These are phyloP conservation scores for Paramormyrops kingsleyae DNA, from an alignment of 2,113 vertebrate genomes.

Conservation along the genomic window DNA sequence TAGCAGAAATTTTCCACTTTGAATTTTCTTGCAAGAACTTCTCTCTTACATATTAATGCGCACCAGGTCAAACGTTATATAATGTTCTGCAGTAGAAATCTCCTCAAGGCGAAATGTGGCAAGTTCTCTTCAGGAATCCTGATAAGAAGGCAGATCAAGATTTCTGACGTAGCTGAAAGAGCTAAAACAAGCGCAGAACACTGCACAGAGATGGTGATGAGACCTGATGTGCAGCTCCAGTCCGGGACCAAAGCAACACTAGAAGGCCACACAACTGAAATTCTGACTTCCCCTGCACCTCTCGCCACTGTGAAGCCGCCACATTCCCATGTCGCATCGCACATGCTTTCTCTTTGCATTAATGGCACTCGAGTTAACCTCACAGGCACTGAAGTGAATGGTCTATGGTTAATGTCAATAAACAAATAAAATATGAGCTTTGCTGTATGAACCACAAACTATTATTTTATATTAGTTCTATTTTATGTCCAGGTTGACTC, in stretches of 20 bases:
- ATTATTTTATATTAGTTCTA: not conserved
- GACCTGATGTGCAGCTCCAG: constrained; percentile 6
- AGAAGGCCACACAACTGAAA: not conserved
- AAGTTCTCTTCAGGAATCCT: constrained; percentile 37
- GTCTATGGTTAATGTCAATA: not conserved
- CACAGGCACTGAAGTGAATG: not conserved
- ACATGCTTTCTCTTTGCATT: not conserved
- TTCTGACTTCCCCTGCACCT: not conserved
- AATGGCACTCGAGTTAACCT: not conserved
- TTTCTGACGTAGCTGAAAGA: constrained; percentile 41
- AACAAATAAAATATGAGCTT: not conserved
- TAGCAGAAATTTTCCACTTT: constrained; percentile 32
- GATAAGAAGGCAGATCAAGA: constrained; percentile 35
- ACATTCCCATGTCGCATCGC: not conserved
- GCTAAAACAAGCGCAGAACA: constrained; percentile 18
- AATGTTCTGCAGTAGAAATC: not conserved
- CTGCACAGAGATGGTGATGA: constrained; percentile 25
- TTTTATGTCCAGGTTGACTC: not conserved
- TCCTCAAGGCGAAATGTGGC: not conserved
- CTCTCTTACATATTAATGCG: constrained; percentile 22
- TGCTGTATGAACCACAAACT: not conserved
- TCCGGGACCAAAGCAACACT: constrained; percentile 28
- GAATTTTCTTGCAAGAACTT: constrained; percentile 32
- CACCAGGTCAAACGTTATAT: not conserved
- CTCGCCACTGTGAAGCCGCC: not conserved